phyloP scores from a whole-genome alignment of 2,113 vertebrate species.

The Serinus canaria region DNA sequence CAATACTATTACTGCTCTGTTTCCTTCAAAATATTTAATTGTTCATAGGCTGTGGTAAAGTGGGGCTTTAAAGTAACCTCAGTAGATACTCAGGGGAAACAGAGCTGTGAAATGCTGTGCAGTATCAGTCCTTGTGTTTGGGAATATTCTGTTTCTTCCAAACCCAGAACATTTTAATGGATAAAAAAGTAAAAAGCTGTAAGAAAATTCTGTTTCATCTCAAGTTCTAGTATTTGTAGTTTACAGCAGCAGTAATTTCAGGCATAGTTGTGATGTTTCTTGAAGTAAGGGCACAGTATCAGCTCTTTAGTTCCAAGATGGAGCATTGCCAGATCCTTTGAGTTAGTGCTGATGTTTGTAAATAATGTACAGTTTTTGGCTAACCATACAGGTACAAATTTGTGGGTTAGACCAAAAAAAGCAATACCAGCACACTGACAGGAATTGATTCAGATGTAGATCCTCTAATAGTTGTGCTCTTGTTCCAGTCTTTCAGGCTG shows the following conservation, averaged over 20 bases:
- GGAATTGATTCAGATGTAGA: conserved; percentile 19
- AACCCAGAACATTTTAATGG: background rate
- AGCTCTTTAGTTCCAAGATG: background rate
- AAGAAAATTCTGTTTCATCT: background rate
- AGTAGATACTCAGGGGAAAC: background rate
- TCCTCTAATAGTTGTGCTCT: conserved; percentile 30
- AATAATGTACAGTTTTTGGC: conserved; percentile 27
- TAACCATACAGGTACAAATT: conserved; percentile 42
- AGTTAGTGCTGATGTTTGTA: conserved; percentile 41
- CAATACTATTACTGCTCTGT: background rate
- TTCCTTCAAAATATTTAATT: background rate
- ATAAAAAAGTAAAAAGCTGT: background rate
- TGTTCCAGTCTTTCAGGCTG: conserved; percentile 8
- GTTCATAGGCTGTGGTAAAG: background rate
- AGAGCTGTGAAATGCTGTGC: background rate
- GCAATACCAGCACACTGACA: conserved; percentile 5
- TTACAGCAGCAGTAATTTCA: background rate
- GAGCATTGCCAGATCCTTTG: background rate
- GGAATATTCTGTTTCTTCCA: background rate
- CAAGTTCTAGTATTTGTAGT: background rate
- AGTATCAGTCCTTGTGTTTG: background rate
- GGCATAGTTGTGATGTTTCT: background rate
- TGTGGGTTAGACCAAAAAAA: conserved; percentile 51
- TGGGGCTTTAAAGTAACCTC: background rate
- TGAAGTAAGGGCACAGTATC: background rate